phyloP scores from a whole-genome alignment of 1,140 invertebrate genomes.

The Chrysoperla carnea region DNA sequence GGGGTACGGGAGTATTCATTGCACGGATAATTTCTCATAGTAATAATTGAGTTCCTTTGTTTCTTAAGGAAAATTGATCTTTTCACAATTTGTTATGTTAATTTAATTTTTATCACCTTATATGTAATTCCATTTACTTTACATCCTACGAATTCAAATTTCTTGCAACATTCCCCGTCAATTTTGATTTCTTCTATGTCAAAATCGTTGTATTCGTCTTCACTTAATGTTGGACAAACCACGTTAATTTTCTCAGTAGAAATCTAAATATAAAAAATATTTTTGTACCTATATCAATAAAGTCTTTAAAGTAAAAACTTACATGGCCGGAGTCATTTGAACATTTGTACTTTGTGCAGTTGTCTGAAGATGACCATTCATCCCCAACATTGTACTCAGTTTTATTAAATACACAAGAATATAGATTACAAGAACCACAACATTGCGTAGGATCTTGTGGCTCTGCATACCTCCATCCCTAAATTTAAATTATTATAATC shows the following conservation, averaged over 20 bases:
- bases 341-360: constrained; percentile 38
- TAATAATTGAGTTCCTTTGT: constrained; percentile 4
- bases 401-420: constrained; percentile 37
- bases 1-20: neutral
- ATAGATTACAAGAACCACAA: constrained; percentile 42
- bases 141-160: constrained; percentile 14
- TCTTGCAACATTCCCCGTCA: constrained; percentile 17
- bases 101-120: constrained; percentile 4
- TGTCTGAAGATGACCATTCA: constrained; percentile 35
- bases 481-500: constrained; percentile 12
- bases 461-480: constrained; percentile 25
- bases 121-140: constrained; percentile 13
- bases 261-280: neutral
- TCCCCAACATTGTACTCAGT: constrained; percentile 26
- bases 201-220: constrained; percentile 15
- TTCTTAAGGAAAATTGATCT: neutral
- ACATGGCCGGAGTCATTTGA: constrained; percentile 30
- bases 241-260: neutral
- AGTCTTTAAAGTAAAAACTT: constrained; percentile 10
- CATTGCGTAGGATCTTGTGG: constrained; percentile 26
- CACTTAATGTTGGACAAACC: constrained; percentile 8
- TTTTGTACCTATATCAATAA: neutral
- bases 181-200: constrained; percentile 11
- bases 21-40: neutral
- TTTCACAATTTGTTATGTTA: neutral